phyloP scores from a whole-genome alignment of 2,797 vertebrate species.

The Dipus sagitta region DNA sequence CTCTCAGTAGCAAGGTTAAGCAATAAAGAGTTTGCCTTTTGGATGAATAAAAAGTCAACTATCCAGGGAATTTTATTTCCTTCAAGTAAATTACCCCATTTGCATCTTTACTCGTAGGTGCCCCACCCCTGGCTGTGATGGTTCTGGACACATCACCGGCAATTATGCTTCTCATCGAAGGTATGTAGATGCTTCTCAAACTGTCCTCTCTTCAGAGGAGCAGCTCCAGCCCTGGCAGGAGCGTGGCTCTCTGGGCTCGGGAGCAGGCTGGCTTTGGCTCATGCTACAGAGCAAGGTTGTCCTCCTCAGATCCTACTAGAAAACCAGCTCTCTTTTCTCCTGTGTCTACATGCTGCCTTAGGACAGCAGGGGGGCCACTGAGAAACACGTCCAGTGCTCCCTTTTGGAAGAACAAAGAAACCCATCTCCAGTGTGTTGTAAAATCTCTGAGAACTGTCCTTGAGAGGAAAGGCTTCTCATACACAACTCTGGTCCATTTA shows the following conservation, averaged over 20 bases:
- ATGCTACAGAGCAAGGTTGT: rapidly evolving
- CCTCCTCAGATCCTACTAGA: not conserved
- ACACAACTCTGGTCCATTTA: not conserved
- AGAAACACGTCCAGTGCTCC: too few relatives aligned
- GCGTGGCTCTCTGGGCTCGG: not conserved
- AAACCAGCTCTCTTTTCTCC: not conserved
- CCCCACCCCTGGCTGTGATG: constrained; percentile 98
- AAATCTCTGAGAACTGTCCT: not conserved
- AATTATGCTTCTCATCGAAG: constrained; percentile 99
- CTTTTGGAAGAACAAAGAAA: rapidly evolving
- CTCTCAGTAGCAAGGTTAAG: not conserved
- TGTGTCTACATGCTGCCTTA: not conserved
- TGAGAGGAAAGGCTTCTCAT: not conserved
- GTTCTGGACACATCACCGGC: constrained; percentile 99
- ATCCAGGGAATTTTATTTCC: not conserved
- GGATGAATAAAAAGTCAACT: not conserved
- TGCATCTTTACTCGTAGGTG: constrained; percentile 92
- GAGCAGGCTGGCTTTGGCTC: too few relatives aligned
- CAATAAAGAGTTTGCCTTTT: not conserved
- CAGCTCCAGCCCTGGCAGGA: not conserved
- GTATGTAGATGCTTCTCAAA: constrained; percentile 86
- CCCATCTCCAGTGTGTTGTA: rapidly evolving
- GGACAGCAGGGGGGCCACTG: not conserved
- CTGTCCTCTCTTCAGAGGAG: not conserved
- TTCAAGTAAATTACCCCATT: constrained; percentile 67